These are phyloP conservation scores for Propithecus perrieri DNA, from an alignment of 2,797 vertebrate genomes.

Conservation along the genomic window DNA sequence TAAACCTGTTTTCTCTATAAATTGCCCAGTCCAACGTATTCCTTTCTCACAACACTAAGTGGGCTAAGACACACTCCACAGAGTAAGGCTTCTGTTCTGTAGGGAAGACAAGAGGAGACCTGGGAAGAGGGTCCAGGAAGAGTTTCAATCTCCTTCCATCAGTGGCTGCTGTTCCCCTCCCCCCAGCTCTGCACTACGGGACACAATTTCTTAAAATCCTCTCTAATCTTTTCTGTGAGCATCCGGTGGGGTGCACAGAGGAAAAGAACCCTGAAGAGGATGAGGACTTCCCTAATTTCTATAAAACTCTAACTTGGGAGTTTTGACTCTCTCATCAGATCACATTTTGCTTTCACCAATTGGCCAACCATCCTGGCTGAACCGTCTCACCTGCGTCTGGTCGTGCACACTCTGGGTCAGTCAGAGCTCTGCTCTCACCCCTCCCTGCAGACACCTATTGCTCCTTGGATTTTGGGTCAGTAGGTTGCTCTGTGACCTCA, in stretches of 20 bases:
- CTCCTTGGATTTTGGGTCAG: not conserved
- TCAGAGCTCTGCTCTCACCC: too few species aligned
- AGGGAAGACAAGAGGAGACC: not conserved
- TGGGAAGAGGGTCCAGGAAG: not conserved
- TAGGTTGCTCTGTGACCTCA: not conserved
- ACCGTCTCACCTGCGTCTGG: not conserved
- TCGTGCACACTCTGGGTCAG: not conserved
- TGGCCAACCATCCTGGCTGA: fast-evolving
- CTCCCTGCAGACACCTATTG: not conserved
- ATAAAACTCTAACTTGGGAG: not conserved
- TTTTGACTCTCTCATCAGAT: not conserved
- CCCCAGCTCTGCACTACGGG: not conserved
- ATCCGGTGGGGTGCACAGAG: not conserved
- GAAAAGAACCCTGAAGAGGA: not conserved
- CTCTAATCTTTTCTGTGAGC: not conserved
- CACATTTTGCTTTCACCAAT: not conserved
- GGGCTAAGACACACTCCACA: not conserved
- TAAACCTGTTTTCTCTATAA: not conserved
- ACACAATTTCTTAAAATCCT: not conserved
- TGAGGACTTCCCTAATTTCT: not conserved
- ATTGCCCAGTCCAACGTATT: not conserved
- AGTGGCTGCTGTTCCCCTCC: not conserved
- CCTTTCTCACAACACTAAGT: not conserved
- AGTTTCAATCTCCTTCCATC: too few species aligned
- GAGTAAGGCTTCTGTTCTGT: not conserved